Conservation (phyloP, 1,140 invertebrate species). For the Aphis craccivora region DNA sequence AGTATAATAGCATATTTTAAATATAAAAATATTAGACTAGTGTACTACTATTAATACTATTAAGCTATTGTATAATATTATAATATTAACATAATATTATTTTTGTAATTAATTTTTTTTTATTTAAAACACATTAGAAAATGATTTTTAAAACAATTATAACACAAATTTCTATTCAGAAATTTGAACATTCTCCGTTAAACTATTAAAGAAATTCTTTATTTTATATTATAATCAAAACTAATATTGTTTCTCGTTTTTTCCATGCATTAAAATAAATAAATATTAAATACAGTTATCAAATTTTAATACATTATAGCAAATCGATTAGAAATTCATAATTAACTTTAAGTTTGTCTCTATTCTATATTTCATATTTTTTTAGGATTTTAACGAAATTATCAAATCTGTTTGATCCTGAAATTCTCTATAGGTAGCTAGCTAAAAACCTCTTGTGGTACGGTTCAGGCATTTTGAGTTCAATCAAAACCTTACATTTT, state of each 20-base stretch:
- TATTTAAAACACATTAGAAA: too few relatives aligned
- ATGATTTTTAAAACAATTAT: not conserved
- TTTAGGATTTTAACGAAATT: not conserved
- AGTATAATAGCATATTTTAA: not conserved
- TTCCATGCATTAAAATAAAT: not conserved
- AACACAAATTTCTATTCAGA: not conserved
- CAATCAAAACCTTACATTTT: not conserved
- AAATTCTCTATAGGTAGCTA: not conserved
- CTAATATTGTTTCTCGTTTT: not conserved
- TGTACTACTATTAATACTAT: too few relatives aligned
- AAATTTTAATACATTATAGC: not conserved
- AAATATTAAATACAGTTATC: not conserved
- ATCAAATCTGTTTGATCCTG: not conserved
- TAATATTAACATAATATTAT: too few relatives aligned
- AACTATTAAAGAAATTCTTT: not conserved
- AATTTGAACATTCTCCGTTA: not conserved
- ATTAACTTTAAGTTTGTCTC: not conserved
- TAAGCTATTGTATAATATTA: too few relatives aligned
- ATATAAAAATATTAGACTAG: not conserved
- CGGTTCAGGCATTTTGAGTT: not conserved
- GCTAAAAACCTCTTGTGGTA: not conserved
- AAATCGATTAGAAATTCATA: not conserved
- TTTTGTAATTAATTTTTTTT: too few relatives aligned
- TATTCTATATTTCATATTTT: not conserved
- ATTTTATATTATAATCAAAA: not conserved